Conservation (phyloP, 2,888 invertebrate genomes). For the Drosophila kanekoi region DNA sequence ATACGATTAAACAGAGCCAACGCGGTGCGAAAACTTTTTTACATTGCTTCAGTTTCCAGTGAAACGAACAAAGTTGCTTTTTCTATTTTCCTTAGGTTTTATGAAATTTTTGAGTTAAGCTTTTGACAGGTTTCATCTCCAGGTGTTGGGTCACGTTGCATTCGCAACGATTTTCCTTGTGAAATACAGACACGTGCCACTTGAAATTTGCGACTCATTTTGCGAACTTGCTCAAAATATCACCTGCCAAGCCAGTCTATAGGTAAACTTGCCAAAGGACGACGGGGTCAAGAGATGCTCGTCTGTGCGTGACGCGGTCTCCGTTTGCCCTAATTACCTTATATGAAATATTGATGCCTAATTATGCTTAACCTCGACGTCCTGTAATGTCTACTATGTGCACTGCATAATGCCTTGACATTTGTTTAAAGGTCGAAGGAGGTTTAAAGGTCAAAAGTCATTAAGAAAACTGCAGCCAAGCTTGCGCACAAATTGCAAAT, state of each 20-base stretch:
- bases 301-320: conserved; percentile 40
- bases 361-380: conserved; percentile 61
- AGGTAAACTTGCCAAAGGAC: no score
- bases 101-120: conserved; percentile 17
- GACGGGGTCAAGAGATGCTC: conserved; percentile 6
- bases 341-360: conserved; percentile 77
- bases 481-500: no score
- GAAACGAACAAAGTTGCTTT: conserved; percentile 57
- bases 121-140: conserved; percentile 39
- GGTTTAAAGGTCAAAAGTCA: background rate
- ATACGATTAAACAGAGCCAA: conserved; percentile 53
- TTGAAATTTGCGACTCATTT: background rate
- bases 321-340: conserved; percentile 57
- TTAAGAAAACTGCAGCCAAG: background rate
- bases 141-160: conserved; percentile 73
- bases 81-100: background rate
- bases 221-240: conserved; percentile 9
- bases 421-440: conserved; percentile 12
- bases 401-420: conserved; percentile 30
- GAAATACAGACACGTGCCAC: no score
- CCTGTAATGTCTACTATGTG: conserved; percentile 7
- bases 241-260: no score
- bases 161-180: conserved; percentile 7
- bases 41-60: conserved; percentile 52
- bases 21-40: conserved; percentile 71